Evolutionary conservation across 2,888 invertebrate genomes (phyloP), one percentile per base, ranked within the genome.

Genomic region (Troilus luridus): DNA sequence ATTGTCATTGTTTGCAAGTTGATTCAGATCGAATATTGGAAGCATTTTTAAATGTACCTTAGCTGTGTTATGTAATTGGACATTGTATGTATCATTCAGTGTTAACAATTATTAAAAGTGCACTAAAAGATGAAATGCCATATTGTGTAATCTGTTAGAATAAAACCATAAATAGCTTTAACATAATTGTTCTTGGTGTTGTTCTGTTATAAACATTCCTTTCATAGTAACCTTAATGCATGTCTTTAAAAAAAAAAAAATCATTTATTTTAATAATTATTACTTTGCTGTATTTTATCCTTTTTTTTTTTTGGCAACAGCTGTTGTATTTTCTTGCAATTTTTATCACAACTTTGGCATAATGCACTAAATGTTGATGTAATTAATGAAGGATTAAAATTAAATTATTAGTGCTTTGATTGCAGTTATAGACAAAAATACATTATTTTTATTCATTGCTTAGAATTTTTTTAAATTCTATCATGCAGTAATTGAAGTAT

Each of bases 121-220:
- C 90, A 90, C 90, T 90, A 88, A 90, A 90, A 60, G 41, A 90
- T 90, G 85, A 90, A 90, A 88, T 90, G 90, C 90, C 90, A 90
- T 90, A 90, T 56, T 90, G 90, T 90, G 64, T 90, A 90, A 90
- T 62, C 88, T 88, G 60, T 90, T 90, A 90, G 90, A 90, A 90
- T 90, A 90, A 90, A 90, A 90, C 85, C 88, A 59, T 90, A 60
- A 85, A 62, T 90, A 90, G 90, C 90, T 90, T 90, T 90, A 88
- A 90, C 62, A 90, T 72, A 90, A 67, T 90, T 41, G 58, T 90
- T 72, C 77, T 24, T 59, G 27, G 90, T 90, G 81, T 85, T 88
- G 41, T 85, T 85, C 12, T 85, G 41, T 85, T 85, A 85, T 58
- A 85, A 85, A 85, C 85, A 85, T 85, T 56, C 85, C 85, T 85